Base-by-base conservation (phyloP, 2,888 invertebrate species). In the Eupelmus urozonus region DNA sequence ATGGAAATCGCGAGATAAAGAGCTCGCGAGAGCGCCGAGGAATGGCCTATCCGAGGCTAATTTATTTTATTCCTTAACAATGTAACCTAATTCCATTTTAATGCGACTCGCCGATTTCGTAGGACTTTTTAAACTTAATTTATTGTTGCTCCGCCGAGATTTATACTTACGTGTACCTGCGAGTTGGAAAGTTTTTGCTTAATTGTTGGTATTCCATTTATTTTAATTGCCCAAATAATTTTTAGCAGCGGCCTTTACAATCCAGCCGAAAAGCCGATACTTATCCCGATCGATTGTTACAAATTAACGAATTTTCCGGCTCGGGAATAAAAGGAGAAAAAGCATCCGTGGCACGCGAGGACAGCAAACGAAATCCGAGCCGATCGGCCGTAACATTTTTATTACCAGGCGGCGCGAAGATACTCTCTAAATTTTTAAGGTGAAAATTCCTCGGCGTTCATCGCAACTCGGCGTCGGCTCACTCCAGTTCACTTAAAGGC, bases 401-500 rank as follows among this genome's bases (percentile, higher is more conserved):
- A 42, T 71, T 71, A 70, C 49, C 16, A 7, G 29, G 25, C 42
- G 45, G 9, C 40, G 40, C 20, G 62, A 71, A 40, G 51, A 49
- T 53, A 59, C 62, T 66, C 65, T 55, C 55, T 74, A 59, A 74
- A 74, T 74, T 66, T 74, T 74, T 74, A 29, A 65, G 66, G 59
- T 66, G 74, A 66, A 73, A 74, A 74, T 74, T 23, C 72, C 27
- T 62, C 40, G 9, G 13, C 40, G 73, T 53, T 71, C 72, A 23
- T 51, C 34, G 40, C 53, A 1, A 25, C 63, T 11, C 45, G 20
- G 16, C 1, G 1, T 9, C 0, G 23, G 57, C 16, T 29, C 25
- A 40, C 55, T 67, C 67, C 67, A 67, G 55, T 67, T 66, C 34
- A 66, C 29, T 66, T 55, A 51, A 42, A 34, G 65, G 20, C 53